phyloP scores from a whole-genome alignment of 2,113 vertebrate species.

The Vidua chalybeata region DNA sequence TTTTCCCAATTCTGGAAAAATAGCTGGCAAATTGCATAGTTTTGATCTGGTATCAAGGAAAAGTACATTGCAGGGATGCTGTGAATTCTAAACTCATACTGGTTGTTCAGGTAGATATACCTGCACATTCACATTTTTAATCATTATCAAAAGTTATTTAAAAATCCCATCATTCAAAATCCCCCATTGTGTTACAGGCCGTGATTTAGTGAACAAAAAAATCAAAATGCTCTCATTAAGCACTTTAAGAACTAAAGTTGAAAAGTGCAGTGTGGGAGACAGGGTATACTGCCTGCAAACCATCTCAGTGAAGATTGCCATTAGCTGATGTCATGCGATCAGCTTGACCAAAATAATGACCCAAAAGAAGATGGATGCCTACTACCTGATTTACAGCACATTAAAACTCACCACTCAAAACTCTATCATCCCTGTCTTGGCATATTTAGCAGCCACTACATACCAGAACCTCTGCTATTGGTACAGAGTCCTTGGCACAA shows the following conservation, averaged over 20 bases:
- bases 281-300: not conserved
- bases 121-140: not conserved
- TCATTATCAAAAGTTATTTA: not conserved
- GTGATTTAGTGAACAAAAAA: not conserved
- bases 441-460: not conserved
- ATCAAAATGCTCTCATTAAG: not conserved
- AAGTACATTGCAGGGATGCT: not conserved
- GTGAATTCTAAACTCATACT: not conserved
- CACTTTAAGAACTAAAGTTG: not conserved
- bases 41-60: not conserved
- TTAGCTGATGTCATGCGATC: not conserved
- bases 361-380: not conserved
- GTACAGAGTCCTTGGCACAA: not conserved
- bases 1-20: not conserved
- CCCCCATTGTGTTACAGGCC: not conserved
- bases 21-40: not conserved
- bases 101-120: not conserved
- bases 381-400: not conserved
- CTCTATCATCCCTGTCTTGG: not conserved
- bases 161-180: not conserved
- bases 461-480: not conserved
- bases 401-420: not conserved
- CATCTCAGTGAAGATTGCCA: not conserved
- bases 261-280: not conserved
- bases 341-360: not conserved